Evolutionary conservation across 2,888 invertebrate genomes (phyloP).

Genomic region (Lycophotia porphyrea): DNA sequence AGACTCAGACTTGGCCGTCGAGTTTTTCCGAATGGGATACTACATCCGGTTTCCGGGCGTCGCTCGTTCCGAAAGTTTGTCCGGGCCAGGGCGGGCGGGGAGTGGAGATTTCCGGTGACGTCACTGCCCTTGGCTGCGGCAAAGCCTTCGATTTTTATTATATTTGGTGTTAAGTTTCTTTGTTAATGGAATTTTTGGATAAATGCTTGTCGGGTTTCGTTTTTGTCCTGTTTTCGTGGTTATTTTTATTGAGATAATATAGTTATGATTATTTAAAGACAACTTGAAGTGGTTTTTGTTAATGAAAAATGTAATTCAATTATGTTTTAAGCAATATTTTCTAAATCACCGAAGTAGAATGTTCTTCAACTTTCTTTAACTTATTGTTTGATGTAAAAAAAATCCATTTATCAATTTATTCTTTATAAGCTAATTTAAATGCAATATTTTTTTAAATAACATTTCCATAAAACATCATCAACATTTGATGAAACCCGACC

Average conservation of each 20-base stretch:
- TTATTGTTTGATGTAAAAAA: background rate
- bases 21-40: slow-evolving; percentile 84
- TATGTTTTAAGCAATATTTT: background rate
- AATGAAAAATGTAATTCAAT: background rate
- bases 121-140: slow-evolving; percentile 70
- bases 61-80: slow-evolving; percentile 81
- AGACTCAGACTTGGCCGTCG: slow-evolving; percentile 65
- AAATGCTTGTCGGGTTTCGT: background rate
- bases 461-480: background rate
- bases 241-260: background rate
- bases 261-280: background rate
- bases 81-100: slow-evolving; percentile 66
- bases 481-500: background rate
- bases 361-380: too few relatives aligned
- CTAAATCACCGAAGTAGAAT: background rate
- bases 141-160: slow-evolving; percentile 71
- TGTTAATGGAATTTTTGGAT: slow-evolving; percentile 55
- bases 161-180: slow-evolving; percentile 59
- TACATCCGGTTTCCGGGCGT: slow-evolving; percentile 82
- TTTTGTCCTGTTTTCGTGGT: background rate
- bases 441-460: background rate
- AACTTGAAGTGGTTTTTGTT: background rate
- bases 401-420: background rate
- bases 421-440: background rate
- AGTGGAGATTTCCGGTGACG: slow-evolving; percentile 76